These are phyloP conservation scores for Barypeithes pellucidus DNA, from an alignment of 2,888 invertebrate species.

Conservation along the genomic window DNA sequence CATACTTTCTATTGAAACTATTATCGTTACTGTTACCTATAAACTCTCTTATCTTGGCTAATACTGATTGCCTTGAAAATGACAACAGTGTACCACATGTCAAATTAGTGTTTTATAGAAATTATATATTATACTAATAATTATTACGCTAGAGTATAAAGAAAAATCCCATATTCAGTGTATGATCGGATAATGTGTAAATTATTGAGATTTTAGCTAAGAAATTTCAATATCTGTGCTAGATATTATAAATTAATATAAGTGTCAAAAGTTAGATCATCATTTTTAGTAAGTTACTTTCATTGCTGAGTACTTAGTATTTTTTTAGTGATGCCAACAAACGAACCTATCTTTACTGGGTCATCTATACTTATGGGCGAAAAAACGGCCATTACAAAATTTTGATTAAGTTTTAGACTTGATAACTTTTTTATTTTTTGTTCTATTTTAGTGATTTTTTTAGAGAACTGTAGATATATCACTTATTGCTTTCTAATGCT, in stretches of 20 bases:
- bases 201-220: constrained; percentile 45
- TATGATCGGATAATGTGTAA: constrained; percentile 48
- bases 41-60: constrained; percentile 51
- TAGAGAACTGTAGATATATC: too few relatives aligned
- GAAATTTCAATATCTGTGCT: constrained; percentile 40
- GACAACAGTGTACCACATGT: constrained; percentile 53
- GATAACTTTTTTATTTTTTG: too few relatives aligned
- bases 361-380: too few relatives aligned
- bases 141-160: constrained; percentile 28
- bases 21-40: constrained; percentile 2
- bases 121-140: constrained; percentile 38
- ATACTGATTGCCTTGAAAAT: constrained; percentile 50
- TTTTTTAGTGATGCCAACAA: background rate
- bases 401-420: too few relatives aligned
- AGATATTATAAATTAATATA: constrained; percentile 21
- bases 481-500: too few relatives aligned
- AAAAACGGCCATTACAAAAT: too few relatives aligned
- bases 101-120: constrained; percentile 54
- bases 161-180: constrained; percentile 46
- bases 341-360: background rate
- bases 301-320: background rate
- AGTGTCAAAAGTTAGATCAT: constrained; percentile 31
- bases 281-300: constrained; percentile 10
- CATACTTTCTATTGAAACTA: background rate
- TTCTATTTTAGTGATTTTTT: too few relatives aligned